Evolutionary conservation across 2,797 vertebrate genomes (phyloP), one percentile per base, ranked within the genome.

Genomic region (Platalea minor): DNA sequence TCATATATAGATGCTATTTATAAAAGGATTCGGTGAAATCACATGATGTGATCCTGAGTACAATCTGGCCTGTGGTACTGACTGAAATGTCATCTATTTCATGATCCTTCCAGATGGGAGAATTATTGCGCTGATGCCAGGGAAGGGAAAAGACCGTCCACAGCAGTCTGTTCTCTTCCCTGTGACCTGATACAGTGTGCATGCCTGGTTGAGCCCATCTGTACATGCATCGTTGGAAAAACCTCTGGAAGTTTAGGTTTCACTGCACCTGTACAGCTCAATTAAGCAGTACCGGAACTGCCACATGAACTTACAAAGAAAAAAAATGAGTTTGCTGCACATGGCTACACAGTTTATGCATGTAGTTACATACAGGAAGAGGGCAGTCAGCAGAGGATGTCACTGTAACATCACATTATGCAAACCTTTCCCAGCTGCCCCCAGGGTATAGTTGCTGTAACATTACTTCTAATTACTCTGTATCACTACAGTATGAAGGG

Each of bases 21-120:
- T 89, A 56, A 89, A 93, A 73, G 74, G 29, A 82, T 92, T 91
- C 56, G 13, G 35, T 84, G 50, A 75, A 95, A 93, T 50, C 61
- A 65, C 50, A 35, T 78, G 33, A 35, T 69, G 35, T 90, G 50
- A 65, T 91, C 50, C 50, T 50, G 35, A 61, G 18, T 78, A 84
- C 59, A 87, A 24, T 86, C 67, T 85, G 67, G 43, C 59, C 86
- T 84, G 31, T 87, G 91, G 33, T 79, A 45, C 35, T 70, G 59
- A 24, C 84, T 91, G 70, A 90, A 95, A 92, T 91, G 56, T 89
- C 77, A 74, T 72, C 61, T 75, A 14, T 88, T 78, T 93, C 37
- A 28, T 59, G 73, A 78, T 57, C 39, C n/a, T 88, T 88, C 72
- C 64, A 83, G 80, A 65, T 35, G 37, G 4, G 45, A 82, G 45